These are phyloP conservation scores for Gadus chalcogrammus DNA, from an alignment of 2,113 vertebrate species.

Conservation along the genomic window DNA sequence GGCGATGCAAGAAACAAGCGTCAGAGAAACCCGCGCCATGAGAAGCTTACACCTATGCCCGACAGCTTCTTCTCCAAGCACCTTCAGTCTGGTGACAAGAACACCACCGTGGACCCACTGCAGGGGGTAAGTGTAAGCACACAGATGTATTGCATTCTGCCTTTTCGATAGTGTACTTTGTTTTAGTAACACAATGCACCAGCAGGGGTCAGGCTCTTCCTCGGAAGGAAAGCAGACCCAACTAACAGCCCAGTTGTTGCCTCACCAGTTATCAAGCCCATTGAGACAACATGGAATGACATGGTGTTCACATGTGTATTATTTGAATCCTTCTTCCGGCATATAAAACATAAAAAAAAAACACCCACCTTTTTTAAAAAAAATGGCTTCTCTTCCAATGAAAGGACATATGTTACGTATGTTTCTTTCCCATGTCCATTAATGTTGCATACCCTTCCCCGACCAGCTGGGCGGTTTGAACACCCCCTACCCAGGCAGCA, in stretches of 20 bases:
- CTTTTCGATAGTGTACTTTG: conserved; percentile 1
- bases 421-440: not conserved
- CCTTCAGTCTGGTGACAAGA: conserved; percentile 87
- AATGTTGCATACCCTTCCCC: conserved; percentile 16
- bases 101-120: conserved; percentile 89
- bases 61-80: conserved; percentile 99
- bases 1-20: conserved; percentile 97
- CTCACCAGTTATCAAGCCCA: too few species aligned
- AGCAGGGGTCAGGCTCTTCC: conserved; percentile 50
- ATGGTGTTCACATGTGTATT: too few species aligned
- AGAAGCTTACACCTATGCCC: conserved; percentile 94
- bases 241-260: not conserved
- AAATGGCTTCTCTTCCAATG: too few species aligned
- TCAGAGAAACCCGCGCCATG: conserved; percentile 92
- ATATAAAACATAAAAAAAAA: too few species aligned
- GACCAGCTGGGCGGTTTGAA: conserved; percentile 83
- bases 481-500: conserved; percentile 91
- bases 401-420: not conserved
- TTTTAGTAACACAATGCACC: conserved; percentile 37
- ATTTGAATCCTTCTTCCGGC: too few species aligned
- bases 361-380: too few species aligned
- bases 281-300: too few species aligned
- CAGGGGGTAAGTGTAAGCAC: conserved; percentile 78
- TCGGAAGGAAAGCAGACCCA: not conserved
- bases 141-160: not conserved